Conservation (phyloP, 2,797 vertebrate species). For the Xenopus petersii region DNA sequence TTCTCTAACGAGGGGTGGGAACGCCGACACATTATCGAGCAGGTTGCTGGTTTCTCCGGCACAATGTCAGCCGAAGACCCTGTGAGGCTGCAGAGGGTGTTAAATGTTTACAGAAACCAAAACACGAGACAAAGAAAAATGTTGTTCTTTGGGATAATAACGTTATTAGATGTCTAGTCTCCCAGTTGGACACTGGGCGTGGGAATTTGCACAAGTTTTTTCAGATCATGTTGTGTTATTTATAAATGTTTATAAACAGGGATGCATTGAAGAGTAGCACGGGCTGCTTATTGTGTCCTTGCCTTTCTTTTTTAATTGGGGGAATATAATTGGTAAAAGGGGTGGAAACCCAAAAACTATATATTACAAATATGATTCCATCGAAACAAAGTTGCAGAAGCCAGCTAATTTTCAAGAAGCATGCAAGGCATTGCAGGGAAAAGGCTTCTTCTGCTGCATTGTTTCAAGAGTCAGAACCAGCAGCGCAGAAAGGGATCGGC, state of each 20-base stretch:
- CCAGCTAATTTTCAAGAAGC: too few species aligned
- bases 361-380: too few species aligned
- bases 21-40: background rate
- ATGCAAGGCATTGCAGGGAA: too few species aligned
- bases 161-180: slow-evolving; percentile 9
- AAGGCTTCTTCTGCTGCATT: too few species aligned
- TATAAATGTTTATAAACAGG: slow-evolving; percentile 47
- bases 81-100: slow-evolving; percentile 16
- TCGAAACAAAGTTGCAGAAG: too few species aligned
- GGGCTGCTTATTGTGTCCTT: slow-evolving; percentile 30
- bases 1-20: background rate
- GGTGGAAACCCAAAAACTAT: too few species aligned
- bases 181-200: slow-evolving; percentile 6
- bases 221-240: slow-evolving; percentile 42
- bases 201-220: slow-evolving; percentile 43
- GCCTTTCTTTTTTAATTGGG: background rate
- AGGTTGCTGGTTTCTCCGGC: background rate
- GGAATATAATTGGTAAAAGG: too few species aligned
- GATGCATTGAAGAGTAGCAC: slow-evolving; percentile 24
- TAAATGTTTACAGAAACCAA: slow-evolving; percentile 44
- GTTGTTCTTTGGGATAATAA: background rate
- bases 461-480: too few species aligned
- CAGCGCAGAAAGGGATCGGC: too few species aligned
- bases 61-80: background rate
- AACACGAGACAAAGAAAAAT: slow-evolving; percentile 17